Percentiles rank a stretch among this genome's conserved stretches.
These are phyloP conservation scores for Yponomeuta malinellus DNA, from an alignment of 2,888 invertebrate species.

Conservation along the genomic window DNA sequence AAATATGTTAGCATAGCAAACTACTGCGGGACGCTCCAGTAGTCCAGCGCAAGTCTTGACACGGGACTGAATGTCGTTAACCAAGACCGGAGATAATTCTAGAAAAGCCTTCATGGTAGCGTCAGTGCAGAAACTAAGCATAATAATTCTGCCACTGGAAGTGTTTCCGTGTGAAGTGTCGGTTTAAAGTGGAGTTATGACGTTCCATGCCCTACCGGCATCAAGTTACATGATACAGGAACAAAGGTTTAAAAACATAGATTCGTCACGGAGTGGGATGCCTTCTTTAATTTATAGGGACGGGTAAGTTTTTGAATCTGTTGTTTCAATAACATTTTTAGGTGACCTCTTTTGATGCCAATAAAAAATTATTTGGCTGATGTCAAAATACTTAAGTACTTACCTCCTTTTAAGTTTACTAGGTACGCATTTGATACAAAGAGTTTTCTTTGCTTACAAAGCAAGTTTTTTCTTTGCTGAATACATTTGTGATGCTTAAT, in stretches of 20 bases:
- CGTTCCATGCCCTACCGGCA: constrained; percentile 71
- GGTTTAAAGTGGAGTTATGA: constrained; percentile 67
- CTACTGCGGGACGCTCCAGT: constrained; percentile 39
- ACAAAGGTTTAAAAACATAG: constrained; percentile 65
- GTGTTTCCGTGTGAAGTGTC: constrained; percentile 49
- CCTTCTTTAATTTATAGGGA: constrained; percentile 79
- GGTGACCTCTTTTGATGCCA: too few relatives aligned
- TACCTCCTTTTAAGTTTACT: too few relatives aligned
- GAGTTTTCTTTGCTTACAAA: too few relatives aligned
- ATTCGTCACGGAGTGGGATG: constrained; percentile 67
- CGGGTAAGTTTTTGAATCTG: constrained; percentile 66
- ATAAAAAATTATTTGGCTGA: too few relatives aligned
- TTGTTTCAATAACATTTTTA: too few relatives aligned
- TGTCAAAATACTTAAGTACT: too few relatives aligned
- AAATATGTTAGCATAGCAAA: constrained; percentile 26
- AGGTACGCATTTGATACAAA: too few relatives aligned
- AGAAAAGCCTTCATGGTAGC: constrained; percentile 43
- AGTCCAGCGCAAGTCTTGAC: constrained; percentile 41
- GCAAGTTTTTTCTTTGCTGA: too few relatives aligned
- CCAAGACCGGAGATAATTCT: constrained; percentile 33
- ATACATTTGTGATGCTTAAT: too few relatives aligned
- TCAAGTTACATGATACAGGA: constrained; percentile 64
- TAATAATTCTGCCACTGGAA: constrained; percentile 37
- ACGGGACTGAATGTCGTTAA: constrained; percentile 63
- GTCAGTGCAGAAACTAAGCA: constrained; percentile 46